Evolutionary conservation across 2,113 vertebrate species (phyloP).

Genomic region (Coregonus clupeaformis): DNA sequence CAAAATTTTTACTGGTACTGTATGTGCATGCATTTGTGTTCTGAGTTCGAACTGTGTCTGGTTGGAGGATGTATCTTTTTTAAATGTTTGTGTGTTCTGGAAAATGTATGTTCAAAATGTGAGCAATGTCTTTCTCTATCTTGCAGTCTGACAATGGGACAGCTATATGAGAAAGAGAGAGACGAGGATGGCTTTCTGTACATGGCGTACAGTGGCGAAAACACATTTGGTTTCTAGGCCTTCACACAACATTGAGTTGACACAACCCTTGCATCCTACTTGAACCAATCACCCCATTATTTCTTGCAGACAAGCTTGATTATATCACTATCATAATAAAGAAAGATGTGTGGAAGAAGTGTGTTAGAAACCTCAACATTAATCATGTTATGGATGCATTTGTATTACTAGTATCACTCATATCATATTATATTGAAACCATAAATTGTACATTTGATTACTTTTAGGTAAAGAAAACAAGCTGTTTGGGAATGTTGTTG

Average conservation of each 20-base stretch:
- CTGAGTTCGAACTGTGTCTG: neutral
- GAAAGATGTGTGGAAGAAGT: conserved; percentile 29
- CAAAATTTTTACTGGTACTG: no score
- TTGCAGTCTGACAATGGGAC: conserved; percentile 84
- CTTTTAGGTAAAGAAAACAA: conserved; percentile 2
- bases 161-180: conserved; percentile 96
- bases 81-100: neutral
- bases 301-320: conserved; percentile 60
- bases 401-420: conserved; percentile 72
- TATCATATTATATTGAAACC: conserved; percentile 69
- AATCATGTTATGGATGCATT: conserved; percentile 62
- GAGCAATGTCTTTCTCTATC: conserved; percentile 12
- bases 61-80: neutral
- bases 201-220: conserved; percentile 96
- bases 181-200: conserved; percentile 98
- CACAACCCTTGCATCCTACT: neutral
- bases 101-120: neutral
- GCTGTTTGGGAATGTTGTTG: neutral
- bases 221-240: conserved; percentile 89
- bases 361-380: conserved; percentile 26
- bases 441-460: conserved; percentile 8
- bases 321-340: conserved; percentile 68
- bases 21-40: no score
- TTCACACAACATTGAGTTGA: conserved; percentile 54
- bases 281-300: conserved; percentile 18